A percentile compares a stretch with the other conserved stretches of the same genome.
phyloP scores from a whole-genome alignment of 2,888 invertebrate genomes.

The Octodonta nipae region DNA sequence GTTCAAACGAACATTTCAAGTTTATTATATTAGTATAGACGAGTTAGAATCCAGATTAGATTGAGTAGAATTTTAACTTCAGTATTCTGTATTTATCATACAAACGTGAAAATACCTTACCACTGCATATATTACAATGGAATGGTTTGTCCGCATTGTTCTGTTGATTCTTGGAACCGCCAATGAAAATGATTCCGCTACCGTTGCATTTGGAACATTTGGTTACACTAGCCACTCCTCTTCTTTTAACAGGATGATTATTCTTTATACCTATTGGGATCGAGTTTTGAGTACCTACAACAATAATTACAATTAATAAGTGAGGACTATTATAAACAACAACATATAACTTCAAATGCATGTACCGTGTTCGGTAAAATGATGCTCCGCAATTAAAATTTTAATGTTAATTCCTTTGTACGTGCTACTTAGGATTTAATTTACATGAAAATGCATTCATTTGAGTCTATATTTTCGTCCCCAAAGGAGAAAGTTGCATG shows the following conservation, averaged over 20 bases:
- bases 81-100: not conserved
- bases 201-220: slow-evolving; percentile 84
- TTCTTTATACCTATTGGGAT: slow-evolving; percentile 37
- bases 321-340: too few species aligned
- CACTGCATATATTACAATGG: slow-evolving; percentile 78
- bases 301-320: too few species aligned
- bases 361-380: too few species aligned
- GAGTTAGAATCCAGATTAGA: too few species aligned
- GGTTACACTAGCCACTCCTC: slow-evolving; percentile 69
- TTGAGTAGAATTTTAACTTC: too few species aligned
- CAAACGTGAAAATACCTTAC: slow-evolving; percentile 19
- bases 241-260: slow-evolving; percentile 67
- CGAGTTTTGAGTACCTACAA: slow-evolving; percentile 37
- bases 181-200: slow-evolving; percentile 71
- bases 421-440: not conserved
- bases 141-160: slow-evolving; percentile 65
- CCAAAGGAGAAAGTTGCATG: too few species aligned
- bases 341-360: too few species aligned
- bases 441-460: not conserved
- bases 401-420: not conserved
- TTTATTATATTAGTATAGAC: too few species aligned
- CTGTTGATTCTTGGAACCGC: slow-evolving; percentile 49
- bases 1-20: too few species aligned
- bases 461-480: too few species aligned
- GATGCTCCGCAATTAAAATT: too few species aligned